Conservation (phyloP, 2,888 invertebrate species). For the Eustalomyia histrio region DNA sequence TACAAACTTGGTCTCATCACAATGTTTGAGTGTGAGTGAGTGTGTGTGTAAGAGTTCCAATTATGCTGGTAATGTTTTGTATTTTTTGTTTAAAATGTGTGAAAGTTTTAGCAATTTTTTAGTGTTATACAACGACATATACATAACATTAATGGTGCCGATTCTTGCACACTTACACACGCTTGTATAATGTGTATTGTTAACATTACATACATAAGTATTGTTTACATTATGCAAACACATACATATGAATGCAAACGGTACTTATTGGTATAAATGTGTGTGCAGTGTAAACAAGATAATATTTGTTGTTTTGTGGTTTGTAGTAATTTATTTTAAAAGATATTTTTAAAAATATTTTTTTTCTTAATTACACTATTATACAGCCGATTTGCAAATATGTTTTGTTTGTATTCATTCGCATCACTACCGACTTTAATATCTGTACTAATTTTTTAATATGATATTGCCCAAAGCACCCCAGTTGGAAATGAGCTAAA, state of each 20-base stretch:
- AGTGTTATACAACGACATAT: slow-evolving; percentile 38
- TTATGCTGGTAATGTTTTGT: background rate
- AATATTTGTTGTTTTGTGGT: slow-evolving; percentile 8
- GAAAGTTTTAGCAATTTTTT: slow-evolving; percentile 49
- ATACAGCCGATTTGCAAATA: too few relatives aligned
- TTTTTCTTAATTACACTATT: too few relatives aligned
- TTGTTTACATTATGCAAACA: background rate
- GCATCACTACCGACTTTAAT: too few relatives aligned
- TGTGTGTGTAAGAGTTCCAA: too few relatives aligned
- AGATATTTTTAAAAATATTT: too few relatives aligned
- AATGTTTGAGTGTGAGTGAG: background rate
- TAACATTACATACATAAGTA: slow-evolving; percentile 2
- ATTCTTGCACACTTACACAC: slow-evolving; percentile 24
- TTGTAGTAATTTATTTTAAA: background rate
- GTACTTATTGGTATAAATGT: too few relatives aligned
- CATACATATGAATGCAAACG: too few relatives aligned
- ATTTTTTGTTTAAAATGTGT: slow-evolving; percentile 43
- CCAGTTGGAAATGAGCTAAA: too few relatives aligned
- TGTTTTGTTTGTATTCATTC: too few relatives aligned
- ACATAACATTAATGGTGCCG: slow-evolving; percentile 38
- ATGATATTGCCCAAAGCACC: too few relatives aligned
- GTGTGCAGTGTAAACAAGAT: too few relatives aligned
- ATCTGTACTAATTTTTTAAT: too few relatives aligned
- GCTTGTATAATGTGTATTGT: background rate
- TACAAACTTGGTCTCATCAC: background rate